Evolutionary conservation across 2,888 invertebrate species (phyloP).

Genomic region (Isoperla grammatica): DNA sequence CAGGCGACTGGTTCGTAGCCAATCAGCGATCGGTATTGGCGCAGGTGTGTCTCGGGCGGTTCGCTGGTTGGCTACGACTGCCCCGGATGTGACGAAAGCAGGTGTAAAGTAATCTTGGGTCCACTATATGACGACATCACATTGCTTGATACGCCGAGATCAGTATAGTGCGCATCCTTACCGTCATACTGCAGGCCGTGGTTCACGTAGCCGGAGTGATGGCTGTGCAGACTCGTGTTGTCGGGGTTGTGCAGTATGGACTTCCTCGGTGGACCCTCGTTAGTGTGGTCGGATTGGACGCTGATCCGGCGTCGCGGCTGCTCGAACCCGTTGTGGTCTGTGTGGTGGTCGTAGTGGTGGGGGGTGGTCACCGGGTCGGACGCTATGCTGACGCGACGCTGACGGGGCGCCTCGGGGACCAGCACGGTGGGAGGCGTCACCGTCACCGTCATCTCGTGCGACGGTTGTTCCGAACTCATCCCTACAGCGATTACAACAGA

Average conservation of each 20-base stretch:
- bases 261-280: constrained; percentile 53
- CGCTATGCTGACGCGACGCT: constrained; percentile 57
- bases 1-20: too few relatives aligned
- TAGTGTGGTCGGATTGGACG: constrained; percentile 16
- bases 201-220: constrained; percentile 34
- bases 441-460: constrained; percentile 1
- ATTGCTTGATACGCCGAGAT: too few relatives aligned
- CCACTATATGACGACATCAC: too few relatives aligned
- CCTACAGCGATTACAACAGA: background rate
- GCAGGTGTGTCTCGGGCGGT: too few relatives aligned
- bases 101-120: too few relatives aligned
- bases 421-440: constrained; percentile 22
- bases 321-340: constrained; percentile 4
- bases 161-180: too few relatives aligned
- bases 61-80: too few relatives aligned
- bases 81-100: too few relatives aligned
- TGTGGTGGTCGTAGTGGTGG: constrained; percentile 39
- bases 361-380: constrained; percentile 50
- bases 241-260: constrained; percentile 61
- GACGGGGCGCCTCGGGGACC: constrained; percentile 45
- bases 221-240: constrained; percentile 36
- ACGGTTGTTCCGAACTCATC: constrained; percentile 11
- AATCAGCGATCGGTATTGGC: too few relatives aligned
- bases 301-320: constrained; percentile 17
- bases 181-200: constrained; percentile 22